Evolutionary conservation across 2,888 invertebrate genomes (phyloP).

Genomic region (Sialis fuliginosa): DNA sequence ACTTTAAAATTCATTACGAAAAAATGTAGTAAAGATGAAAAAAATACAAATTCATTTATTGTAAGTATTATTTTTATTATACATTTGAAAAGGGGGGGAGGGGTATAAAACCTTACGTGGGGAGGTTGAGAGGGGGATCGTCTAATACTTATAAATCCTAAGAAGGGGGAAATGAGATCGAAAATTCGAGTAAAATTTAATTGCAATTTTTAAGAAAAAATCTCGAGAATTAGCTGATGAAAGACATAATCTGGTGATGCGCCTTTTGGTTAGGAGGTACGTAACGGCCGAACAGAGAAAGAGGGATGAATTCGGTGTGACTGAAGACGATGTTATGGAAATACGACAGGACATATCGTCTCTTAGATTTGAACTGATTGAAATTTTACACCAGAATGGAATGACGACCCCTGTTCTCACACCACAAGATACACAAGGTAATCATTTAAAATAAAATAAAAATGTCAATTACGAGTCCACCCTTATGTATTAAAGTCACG

Average conservation of each 20-base stretch:
- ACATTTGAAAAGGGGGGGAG: too few relatives aligned
- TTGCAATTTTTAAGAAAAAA: slow-evolving; percentile 38
- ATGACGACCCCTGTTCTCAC: slow-evolving; percentile 66
- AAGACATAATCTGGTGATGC: slow-evolving; percentile 72
- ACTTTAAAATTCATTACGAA: slow-evolving; percentile 54
- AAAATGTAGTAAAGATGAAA: slow-evolving; percentile 26
- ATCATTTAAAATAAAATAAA: slow-evolving; percentile 5
- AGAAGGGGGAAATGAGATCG: too few relatives aligned
- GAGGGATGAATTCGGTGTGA: slow-evolving; percentile 79
- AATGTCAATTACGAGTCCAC: too few relatives aligned
- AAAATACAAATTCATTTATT: slow-evolving; percentile 38
- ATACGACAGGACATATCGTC: slow-evolving; percentile 95
- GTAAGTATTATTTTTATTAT: too few relatives aligned
- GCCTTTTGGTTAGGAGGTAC: slow-evolving; percentile 61
- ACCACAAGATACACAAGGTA: slow-evolving; percentile 44
- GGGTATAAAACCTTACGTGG: not conserved
- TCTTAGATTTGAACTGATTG: slow-evolving; percentile 78
- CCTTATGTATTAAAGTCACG: too few relatives aligned
- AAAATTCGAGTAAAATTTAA: too few relatives aligned
- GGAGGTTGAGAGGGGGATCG: not conserved
- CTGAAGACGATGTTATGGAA: slow-evolving; percentile 96
- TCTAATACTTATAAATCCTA: not conserved
- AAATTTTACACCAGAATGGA: slow-evolving; percentile 77
- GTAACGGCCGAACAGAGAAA: slow-evolving; percentile 78
- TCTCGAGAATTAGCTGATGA: slow-evolving; percentile 50